A percentile compares a stretch with the other conserved stretches of the same genome.
Conservation (phyloP, 1,140 invertebrate species). For the Drosophila tsacasi region DNA sequence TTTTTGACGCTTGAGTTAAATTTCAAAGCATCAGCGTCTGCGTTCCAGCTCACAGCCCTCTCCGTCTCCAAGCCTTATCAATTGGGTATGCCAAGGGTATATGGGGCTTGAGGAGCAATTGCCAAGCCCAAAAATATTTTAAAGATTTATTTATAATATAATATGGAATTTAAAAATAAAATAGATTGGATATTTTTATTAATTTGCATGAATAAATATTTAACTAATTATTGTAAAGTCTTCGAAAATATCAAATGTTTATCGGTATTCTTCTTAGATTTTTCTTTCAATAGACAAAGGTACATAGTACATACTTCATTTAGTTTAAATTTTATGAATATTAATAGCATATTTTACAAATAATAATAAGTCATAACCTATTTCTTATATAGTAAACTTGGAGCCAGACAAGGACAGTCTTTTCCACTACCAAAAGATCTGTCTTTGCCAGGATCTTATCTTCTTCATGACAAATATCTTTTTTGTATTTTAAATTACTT, state of each 20-base stretch:
- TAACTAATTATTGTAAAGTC: too few species aligned
- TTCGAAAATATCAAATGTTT: not conserved
- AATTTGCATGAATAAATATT: not conserved
- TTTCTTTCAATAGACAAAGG: too few species aligned
- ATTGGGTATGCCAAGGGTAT: slow-evolving; percentile 15
- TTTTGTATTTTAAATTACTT: too few species aligned
- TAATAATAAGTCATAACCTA: not conserved
- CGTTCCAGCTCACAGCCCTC: slow-evolving; percentile 50
- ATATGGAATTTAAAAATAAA: not conserved
- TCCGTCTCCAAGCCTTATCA: slow-evolving; percentile 20
- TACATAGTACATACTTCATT: too few species aligned
- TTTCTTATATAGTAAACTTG: not conserved
- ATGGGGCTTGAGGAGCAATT: not conserved
- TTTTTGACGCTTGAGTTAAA: slow-evolving; percentile 79
- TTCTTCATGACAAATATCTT: not conserved
- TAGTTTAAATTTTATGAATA: not conserved
- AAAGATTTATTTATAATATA: not conserved
- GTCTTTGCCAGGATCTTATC: not conserved
- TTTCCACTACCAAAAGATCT: not conserved
- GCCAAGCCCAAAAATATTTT: not conserved
- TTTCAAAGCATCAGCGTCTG: slow-evolving; percentile 63
- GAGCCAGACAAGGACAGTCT: not conserved
- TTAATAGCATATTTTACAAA: not conserved
- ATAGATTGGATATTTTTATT: not conserved
- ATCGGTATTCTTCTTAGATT: too few species aligned